Evolutionary conservation across 2,888 invertebrate species (phyloP).

Genomic region (Buathra laborator): DNA sequence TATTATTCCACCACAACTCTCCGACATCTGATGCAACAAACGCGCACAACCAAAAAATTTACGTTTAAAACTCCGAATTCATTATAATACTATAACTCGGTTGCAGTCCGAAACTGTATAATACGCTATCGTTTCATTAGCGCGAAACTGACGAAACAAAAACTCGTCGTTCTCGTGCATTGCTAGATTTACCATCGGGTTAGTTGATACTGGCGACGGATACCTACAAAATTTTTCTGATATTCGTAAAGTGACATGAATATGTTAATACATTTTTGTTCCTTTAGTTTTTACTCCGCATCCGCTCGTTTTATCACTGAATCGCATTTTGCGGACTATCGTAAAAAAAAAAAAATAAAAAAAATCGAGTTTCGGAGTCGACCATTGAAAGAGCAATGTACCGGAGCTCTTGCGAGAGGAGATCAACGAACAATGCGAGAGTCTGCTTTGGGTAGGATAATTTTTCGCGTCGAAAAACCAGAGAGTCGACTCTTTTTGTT

Average conservation of each 20-base stretch:
- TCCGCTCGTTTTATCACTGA: not conserved
- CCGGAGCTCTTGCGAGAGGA: not conserved
- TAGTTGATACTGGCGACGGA: not conserved
- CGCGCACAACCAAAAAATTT: not conserved
- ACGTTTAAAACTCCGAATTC: not conserved
- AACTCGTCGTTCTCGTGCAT: not conserved
- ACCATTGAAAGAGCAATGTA: not conserved
- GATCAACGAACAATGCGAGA: not conserved
- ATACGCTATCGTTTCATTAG: not conserved
- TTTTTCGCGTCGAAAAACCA: not conserved
- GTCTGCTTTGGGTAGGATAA: not conserved
- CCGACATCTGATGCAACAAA: not conserved
- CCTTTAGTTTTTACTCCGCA: not conserved
- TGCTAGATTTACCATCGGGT: not conserved
- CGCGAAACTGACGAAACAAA: not conserved
- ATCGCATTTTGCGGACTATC: not conserved
- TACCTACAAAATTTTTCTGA: not conserved
- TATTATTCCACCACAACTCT: slow-evolving; percentile 16
- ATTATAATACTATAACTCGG: not conserved
- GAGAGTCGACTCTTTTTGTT: not conserved
- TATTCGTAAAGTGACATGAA: not conserved
- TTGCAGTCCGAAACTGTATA: not conserved
- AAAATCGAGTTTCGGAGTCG: not conserved
- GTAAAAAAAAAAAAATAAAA: not conserved
- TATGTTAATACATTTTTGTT: not conserved